Evolutionary conservation across 2,113 vertebrate genomes (phyloP).

Genomic region (Neolamprologus tretocephalus): DNA sequence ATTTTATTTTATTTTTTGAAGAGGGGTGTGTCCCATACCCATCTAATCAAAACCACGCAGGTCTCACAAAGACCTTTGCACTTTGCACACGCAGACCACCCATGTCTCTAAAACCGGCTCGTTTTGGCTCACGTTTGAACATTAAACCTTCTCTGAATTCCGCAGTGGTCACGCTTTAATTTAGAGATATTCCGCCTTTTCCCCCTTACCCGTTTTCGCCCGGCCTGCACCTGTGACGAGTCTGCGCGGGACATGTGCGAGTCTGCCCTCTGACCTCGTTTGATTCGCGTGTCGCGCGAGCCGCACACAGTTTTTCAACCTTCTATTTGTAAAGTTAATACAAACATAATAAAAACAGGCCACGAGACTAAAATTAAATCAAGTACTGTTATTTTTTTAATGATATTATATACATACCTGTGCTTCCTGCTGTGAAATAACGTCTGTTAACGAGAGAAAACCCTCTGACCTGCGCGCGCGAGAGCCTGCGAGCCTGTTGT

Average conservation of each 20-base stretch:
- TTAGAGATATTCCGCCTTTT: conserved; percentile 31
- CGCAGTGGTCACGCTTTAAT: conserved; percentile 62
- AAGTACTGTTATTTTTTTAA: not conserved
- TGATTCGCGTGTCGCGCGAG: conserved; percentile 56
- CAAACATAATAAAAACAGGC: not conserved
- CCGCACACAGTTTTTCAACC: conserved; percentile 16
- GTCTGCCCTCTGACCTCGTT: conserved; percentile 67
- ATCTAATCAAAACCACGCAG: conserved; percentile 69
- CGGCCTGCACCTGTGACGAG: conserved; percentile 69
- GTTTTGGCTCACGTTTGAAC: conserved; percentile 54
- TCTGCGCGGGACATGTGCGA: conserved; percentile 57
- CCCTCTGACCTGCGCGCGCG: not conserved
- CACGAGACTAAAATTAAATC: not conserved
- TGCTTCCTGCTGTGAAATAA: not conserved
- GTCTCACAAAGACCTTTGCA: conserved; percentile 55
- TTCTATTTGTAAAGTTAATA: not conserved
- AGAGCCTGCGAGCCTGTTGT: not conserved
- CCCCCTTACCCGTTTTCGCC: not conserved
- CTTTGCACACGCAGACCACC: conserved; percentile 67
- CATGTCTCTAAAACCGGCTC: conserved; percentile 59
- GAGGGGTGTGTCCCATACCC: conserved; percentile 51
- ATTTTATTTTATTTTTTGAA: not conserved
- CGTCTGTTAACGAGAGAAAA: not conserved
- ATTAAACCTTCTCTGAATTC: conserved; percentile 58
- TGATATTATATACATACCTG: not conserved